A percentile compares a stretch with the other conserved stretches of the same genome.
phyloP scores from a whole-genome alignment of 2,797 vertebrate genomes.

The Rhinogobio ventralis region DNA sequence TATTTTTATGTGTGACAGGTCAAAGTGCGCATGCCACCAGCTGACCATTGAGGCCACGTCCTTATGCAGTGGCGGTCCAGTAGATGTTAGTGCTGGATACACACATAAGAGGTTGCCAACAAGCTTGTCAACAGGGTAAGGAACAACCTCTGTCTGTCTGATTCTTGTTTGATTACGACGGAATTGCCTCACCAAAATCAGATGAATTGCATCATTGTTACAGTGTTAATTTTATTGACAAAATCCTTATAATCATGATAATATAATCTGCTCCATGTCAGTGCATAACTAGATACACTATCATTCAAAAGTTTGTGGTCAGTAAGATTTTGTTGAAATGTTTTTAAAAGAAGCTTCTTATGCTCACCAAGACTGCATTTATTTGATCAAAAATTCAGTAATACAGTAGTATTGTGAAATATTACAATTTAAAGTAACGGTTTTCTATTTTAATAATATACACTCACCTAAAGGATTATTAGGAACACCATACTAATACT shows the following conservation, averaged over 20 bases:
- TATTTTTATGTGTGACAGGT: constrained; percentile 67
- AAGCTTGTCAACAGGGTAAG: constrained; percentile 86
- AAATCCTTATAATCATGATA: not conserved
- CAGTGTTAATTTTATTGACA: not conserved
- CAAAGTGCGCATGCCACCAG: constrained; percentile 85
- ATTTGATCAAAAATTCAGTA: not conserved
- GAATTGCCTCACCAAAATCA: not conserved
- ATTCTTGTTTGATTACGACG: not conserved
- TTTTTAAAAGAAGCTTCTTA: not conserved
- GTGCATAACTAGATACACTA: not conserved
- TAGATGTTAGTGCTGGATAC: constrained; percentile 83
- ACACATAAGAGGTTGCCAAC: constrained; percentile 84
- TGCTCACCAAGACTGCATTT: not conserved
- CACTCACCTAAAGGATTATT: too few relatives aligned
- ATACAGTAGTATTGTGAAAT: not conserved
- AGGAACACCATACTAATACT: too few relatives aligned
- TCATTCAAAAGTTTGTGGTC: not conserved
- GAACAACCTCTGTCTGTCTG: not conserved
- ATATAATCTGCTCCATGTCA: not conserved
- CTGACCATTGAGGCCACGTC: constrained; percentile 83
- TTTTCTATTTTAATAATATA: too few relatives aligned
- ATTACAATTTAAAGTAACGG: not conserved
- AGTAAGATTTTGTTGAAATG: not conserved
- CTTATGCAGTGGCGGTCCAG: constrained; percentile 79
- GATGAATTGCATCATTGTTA: not conserved